These are phyloP conservation scores for Eristalis tenax DNA, from an alignment of 2,888 invertebrate species.

Conservation along the genomic window DNA sequence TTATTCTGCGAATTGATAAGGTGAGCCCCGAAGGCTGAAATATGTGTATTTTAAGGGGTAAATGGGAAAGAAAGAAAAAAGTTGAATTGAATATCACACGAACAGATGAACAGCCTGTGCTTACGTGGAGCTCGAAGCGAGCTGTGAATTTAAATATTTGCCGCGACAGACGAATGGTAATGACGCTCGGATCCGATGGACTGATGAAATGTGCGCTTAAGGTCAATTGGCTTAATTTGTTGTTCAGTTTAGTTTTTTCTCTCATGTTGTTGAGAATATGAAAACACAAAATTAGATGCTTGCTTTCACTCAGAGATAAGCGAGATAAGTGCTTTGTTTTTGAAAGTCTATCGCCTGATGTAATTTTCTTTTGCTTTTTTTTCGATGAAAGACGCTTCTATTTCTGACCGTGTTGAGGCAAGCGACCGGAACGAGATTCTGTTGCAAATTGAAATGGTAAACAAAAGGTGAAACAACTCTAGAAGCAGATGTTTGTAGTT, in stretches of 20 bases:
- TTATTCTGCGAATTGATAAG: conserved; percentile 44
- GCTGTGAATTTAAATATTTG: not conserved
- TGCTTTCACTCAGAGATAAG: conserved; percentile 34
- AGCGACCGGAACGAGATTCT: not conserved
- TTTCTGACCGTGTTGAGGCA: conserved; percentile 14
- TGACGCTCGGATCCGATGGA: conserved; percentile 18
- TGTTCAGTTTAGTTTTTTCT: conserved; percentile 14
- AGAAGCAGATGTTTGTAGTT: not conserved
- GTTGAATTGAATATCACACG: not conserved
- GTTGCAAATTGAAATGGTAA: not conserved
- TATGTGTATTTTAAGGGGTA: conserved; percentile 14
- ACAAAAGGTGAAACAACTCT: not conserved
- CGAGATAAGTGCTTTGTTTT: conserved; percentile 7
- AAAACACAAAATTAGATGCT: not conserved
- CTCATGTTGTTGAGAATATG: not conserved
- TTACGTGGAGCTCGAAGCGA: conserved; percentile 7
- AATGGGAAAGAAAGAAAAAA: not conserved
- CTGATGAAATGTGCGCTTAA: conserved; percentile 37
- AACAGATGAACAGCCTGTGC: not conserved
- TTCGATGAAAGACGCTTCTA: conserved; percentile 10
- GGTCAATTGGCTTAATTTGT: conserved; percentile 63
- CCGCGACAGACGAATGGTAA: not conserved
- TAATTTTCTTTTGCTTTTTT: not conserved
- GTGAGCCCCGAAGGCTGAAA: conserved; percentile 13
- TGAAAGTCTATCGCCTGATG: conserved; percentile 43